These are phyloP conservation scores for Pelochelys cantorii DNA, from an alignment of 2,797 vertebrate species.

Conservation along the genomic window DNA sequence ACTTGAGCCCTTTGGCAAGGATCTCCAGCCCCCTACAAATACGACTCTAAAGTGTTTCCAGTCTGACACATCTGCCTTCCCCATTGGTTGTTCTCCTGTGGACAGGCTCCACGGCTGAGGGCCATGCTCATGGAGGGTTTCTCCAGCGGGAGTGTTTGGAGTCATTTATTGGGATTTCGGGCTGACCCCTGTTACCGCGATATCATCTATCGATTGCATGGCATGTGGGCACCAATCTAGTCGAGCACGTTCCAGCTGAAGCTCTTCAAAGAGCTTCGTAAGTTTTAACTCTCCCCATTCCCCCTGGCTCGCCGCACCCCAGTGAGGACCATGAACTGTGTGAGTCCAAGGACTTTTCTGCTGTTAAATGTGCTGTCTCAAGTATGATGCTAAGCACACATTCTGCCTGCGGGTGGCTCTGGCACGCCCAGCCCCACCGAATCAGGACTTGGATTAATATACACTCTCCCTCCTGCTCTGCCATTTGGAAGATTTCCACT, in stretches of 20 bases:
- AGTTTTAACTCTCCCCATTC: background rate
- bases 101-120: too few species aligned
- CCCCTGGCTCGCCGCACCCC: too few species aligned
- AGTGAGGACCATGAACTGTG: background rate
- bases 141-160: background rate
- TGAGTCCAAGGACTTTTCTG: background rate
- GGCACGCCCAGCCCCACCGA: background rate
- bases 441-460: background rate
- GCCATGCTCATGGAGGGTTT: background rate
- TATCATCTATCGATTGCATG: background rate
- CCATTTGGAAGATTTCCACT: conserved; percentile 14
- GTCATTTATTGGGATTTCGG: background rate
- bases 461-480: conserved; percentile 16
- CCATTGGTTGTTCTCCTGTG: background rate
- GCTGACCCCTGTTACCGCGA: background rate
- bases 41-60: background rate
- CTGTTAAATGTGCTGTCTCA: background rate
- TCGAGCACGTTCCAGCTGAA: background rate
- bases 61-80: too few species aligned
- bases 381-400: background rate
- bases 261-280: background rate
- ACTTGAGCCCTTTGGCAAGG: background rate
- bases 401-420: rapidly evolving
- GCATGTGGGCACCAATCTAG: background rate
- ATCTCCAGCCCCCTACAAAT: background rate